Evolutionary conservation across 2,113 vertebrate species (phyloP), one percentile per base, ranked within the genome.

Genomic region (Synchiropus splendidus): DNA sequence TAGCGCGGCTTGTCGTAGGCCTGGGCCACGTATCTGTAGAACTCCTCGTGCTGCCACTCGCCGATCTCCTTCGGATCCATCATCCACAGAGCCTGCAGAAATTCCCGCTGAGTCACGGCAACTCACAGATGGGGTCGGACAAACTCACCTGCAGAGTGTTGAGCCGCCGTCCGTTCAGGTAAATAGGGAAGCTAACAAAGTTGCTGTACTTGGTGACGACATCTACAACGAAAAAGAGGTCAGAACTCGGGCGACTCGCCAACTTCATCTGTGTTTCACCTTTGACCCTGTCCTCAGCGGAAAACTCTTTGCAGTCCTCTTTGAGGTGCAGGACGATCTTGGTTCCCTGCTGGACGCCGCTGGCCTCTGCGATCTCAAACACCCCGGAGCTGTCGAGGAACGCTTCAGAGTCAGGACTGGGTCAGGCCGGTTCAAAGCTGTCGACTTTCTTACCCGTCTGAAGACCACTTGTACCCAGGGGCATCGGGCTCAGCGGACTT

Each of bases 181-280:
- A 98, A 50, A 99, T 77, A 0, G 95, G 91, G 51, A 94, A 98
- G 75, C 89, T 93, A 67, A 99, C 86, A 30, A 99, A 99, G 80
- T 99, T 98, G 81, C 95, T 99, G 74, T 99, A 99, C 63, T 97
- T 98, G 14, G 86, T 94, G 17, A 98, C 89, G 48, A 98, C 89
- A 39, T 92, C 95, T 99, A 82, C 14, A 5, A 10, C 2, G 1
- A 30, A 6, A 41, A 2, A 1, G 2, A 14, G 13, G 12, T 16
- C 1, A 2, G 0, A 12, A 2, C 3, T n/a, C 12, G 1, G 5
- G 4, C 6, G 2, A 15, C 1, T 13, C 6, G 12, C 16, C 6
- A n/a, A n/a, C 27, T 34, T 40, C 11, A 9, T 1, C 12, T 4
- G 34, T 12, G 13, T 6, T 34, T 1, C 48, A 97, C 95, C 91